Evolutionary conservation across 2,797 vertebrate species (phyloP), one percentile per base, ranked within the genome.

Genomic region (Channallabes apus): DNA sequence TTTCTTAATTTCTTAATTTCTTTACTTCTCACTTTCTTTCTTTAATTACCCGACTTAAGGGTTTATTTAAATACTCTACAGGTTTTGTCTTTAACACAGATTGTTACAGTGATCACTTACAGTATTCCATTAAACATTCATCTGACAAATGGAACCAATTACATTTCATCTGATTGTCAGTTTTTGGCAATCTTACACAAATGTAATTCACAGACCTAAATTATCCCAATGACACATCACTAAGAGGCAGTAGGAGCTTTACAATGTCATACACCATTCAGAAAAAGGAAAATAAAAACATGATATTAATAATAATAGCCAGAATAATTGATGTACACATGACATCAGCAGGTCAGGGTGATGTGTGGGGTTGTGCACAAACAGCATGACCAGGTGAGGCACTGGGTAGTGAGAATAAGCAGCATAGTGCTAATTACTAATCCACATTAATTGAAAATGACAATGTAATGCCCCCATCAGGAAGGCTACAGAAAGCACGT

Each of bases 61-160:
- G 15, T 6, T 35, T 77, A 58, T 58, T 58, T 35, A 69, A 58
- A 54, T 7, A 14, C 4, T 1, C 46, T 6, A 17, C 67, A 58
- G n/a, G 41, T 67, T 68, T 67, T 32, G 32, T 59, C 24, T 38
- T 58, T 17, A 22, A 6, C 67, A 71, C 54, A 35, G 67, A 82
- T 38, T 18, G 51, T 2, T 38, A 9, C 22, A 71, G 67, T 27
- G 80, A 82, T 81, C 56, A 32, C 46, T 71, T 58, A 17, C 29
- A 2, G 14, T 59, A 82, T 18, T n/a, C 54, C 6, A 71, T 51
- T 18, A 82, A 82, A 69, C 54, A 38, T 82, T 82, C 32, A 58
- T 29, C 29, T 59, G 22, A 58, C 67, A 71, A 71, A 82, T 24
- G 2, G 32, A 38, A 27, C 11, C 80, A 71, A 82, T 69, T 82